phyloP scores from a whole-genome alignment of 2,113 vertebrate genomes.

The Peromyscus leucopus region DNA sequence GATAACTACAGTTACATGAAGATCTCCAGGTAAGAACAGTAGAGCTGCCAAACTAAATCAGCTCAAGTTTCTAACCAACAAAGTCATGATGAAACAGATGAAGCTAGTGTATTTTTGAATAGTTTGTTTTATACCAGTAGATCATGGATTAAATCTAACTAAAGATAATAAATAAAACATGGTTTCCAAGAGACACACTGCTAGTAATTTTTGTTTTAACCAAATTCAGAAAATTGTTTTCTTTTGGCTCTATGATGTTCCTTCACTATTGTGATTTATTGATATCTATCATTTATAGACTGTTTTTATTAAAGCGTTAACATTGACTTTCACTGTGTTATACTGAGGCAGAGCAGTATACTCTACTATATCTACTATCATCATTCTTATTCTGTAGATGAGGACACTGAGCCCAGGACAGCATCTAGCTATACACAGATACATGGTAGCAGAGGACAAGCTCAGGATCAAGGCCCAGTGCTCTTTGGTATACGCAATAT shows the following conservation, averaged over 20 bases:
- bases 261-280: constrained; percentile 3
- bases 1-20: background rate
- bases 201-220: constrained; percentile 8
- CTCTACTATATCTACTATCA: background rate
- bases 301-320: constrained; percentile 9
- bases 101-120: background rate
- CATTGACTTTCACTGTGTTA: background rate
- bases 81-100: background rate
- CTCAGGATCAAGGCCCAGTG: background rate
- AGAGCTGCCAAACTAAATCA: background rate
- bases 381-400: background rate
- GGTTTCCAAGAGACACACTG: background rate
- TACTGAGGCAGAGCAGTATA: background rate
- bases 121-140: background rate
- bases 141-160: background rate
- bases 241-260: background rate
- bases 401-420: background rate
- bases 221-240: background rate
- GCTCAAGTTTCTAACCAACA: background rate
- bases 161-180: background rate
- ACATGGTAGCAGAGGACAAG: background rate
- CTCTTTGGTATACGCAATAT: background rate
- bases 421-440: background rate
- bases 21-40: background rate
- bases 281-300: background rate